A percentile compares a stretch with the other conserved stretches of the same genome.
Conservation (phyloP, 2,113 vertebrate genomes). For the Tor tambroides region DNA sequence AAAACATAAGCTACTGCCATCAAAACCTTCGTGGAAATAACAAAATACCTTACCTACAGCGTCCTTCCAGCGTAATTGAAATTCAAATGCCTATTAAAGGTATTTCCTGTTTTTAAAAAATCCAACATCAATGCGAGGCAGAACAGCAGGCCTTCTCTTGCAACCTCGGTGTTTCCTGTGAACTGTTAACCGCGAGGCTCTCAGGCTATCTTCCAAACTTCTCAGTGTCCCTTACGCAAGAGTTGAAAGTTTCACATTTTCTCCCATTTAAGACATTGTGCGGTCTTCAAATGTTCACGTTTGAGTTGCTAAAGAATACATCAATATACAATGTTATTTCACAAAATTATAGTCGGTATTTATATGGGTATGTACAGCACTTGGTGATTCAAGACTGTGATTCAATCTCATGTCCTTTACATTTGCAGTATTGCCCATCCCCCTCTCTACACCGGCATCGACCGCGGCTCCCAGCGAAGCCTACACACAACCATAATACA, state of each 20-base stretch:
- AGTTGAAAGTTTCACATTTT: slow-evolving; percentile 76
- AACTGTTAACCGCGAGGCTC: slow-evolving; percentile 77
- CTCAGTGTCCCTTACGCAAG: slow-evolving; percentile 73
- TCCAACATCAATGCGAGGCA: slow-evolving; percentile 77
- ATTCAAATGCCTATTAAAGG: slow-evolving; percentile 60
- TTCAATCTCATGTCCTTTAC: slow-evolving; percentile 78
- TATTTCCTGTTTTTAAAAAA: slow-evolving; percentile 67
- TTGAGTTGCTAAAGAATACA: slow-evolving; percentile 64
- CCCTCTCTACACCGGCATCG: slow-evolving; percentile 85
- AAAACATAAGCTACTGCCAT: slow-evolving; percentile 31
- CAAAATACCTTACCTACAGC: slow-evolving; percentile 75
- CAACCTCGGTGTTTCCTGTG: slow-evolving; percentile 91
- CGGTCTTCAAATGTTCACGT: slow-evolving; percentile 72
- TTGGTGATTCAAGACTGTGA: slow-evolving; percentile 79
- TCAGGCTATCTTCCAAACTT: slow-evolving; percentile 77
- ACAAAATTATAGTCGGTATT: slow-evolving; percentile 76
- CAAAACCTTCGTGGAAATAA: slow-evolving; percentile 36
- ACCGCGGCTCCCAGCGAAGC: slow-evolving; percentile 82
- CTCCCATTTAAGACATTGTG: slow-evolving; percentile 68
- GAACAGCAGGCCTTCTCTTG: slow-evolving; percentile 81
- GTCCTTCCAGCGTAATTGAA: slow-evolving; percentile 73
- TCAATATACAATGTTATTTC: slow-evolving; percentile 73
- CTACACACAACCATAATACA: slow-evolving; percentile 92
- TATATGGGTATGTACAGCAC: slow-evolving; percentile 78
- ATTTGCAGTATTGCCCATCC: slow-evolving; percentile 84